phyloP scores from a whole-genome alignment of 92 coral and sea anemone genomes.

The Ricordea florida region DNA sequence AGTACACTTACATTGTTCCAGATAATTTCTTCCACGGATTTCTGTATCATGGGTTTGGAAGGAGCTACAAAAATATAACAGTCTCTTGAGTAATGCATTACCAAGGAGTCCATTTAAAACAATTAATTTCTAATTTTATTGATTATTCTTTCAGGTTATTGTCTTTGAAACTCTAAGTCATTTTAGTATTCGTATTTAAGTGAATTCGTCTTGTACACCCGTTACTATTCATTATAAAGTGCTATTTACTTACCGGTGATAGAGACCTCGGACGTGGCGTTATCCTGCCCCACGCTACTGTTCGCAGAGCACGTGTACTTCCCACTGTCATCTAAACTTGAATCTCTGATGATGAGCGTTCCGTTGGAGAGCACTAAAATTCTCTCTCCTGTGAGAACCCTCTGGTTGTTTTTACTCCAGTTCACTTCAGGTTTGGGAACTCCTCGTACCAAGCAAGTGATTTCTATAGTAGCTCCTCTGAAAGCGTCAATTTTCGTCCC shows the following conservation, averaged over 20 bases:
- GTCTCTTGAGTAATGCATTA: not conserved
- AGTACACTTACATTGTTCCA: constrained; percentile 38
- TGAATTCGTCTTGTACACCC: no score
- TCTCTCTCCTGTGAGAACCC: constrained; percentile 26
- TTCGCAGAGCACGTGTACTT: constrained; percentile 66
- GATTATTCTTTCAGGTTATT: no score
- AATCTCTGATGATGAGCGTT: constrained; percentile 49
- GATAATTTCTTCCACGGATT: constrained; percentile 24
- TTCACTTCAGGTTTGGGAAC: constrained; percentile 62
- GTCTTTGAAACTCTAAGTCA: no score
- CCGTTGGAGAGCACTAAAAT: constrained; percentile 45
- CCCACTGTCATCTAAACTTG: constrained; percentile 61
- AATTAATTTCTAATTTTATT: no score
- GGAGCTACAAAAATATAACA: constrained; percentile 28
- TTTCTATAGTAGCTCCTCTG: constrained; percentile 37
- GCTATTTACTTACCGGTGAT: constrained; percentile 69
- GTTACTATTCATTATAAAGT: no score
- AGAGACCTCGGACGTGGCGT: constrained; percentile 37
- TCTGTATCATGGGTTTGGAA: constrained; percentile 50
- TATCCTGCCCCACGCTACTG: constrained; percentile 58
- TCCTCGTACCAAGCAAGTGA: constrained; percentile 73
- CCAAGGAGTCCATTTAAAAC: not conserved
- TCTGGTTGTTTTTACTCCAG: constrained; percentile 68
- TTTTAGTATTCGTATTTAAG: no score
- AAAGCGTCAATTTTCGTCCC: constrained; percentile 63